These are phyloP conservation scores for Oreortyx pictus DNA, from an alignment of 2,797 vertebrate genomes.

Conservation along the genomic window DNA sequence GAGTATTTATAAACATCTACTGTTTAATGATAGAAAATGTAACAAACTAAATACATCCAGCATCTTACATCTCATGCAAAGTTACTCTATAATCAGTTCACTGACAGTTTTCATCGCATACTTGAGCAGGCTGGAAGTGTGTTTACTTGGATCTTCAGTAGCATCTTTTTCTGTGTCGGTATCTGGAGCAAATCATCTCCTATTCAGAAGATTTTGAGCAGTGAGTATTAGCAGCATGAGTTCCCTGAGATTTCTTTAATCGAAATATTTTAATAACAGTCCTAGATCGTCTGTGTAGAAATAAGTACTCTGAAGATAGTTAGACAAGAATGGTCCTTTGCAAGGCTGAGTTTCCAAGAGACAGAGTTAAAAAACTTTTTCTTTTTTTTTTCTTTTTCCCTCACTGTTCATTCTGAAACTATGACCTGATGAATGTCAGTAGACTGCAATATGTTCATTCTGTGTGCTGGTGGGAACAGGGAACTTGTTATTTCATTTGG, in stretches of 20 bases:
- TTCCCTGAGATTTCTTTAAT: slow-evolving; percentile 40
- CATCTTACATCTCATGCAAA: background rate
- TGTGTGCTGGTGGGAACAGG: slow-evolving; percentile 84
- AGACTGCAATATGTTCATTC: slow-evolving; percentile 87
- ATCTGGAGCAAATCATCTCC: slow-evolving; percentile 12
- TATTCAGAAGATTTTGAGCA: background rate
- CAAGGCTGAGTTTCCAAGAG: background rate
- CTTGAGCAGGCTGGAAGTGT: background rate
- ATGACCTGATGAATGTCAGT: slow-evolving; percentile 91
- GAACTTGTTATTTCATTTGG: slow-evolving; percentile 88
- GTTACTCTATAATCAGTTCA: background rate
- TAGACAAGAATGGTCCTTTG: background rate
- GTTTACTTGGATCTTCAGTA: background rate
- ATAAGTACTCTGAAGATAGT: background rate
- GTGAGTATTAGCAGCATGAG: slow-evolving; percentile 1
- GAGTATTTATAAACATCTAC: slow-evolving; percentile 43
- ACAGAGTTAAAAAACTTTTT: background rate
- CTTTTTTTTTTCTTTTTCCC: background rate
- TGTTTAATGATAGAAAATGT: background rate
- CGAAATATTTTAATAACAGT: background rate
- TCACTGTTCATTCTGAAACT: slow-evolving; percentile 82
- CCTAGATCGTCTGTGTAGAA: background rate
- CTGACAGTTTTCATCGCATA: background rate
- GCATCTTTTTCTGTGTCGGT: background rate
- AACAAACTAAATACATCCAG: slow-evolving; percentile 8